phyloP scores from a whole-genome alignment of 2,113 vertebrate genomes.

The Ceyx margarethae region DNA sequence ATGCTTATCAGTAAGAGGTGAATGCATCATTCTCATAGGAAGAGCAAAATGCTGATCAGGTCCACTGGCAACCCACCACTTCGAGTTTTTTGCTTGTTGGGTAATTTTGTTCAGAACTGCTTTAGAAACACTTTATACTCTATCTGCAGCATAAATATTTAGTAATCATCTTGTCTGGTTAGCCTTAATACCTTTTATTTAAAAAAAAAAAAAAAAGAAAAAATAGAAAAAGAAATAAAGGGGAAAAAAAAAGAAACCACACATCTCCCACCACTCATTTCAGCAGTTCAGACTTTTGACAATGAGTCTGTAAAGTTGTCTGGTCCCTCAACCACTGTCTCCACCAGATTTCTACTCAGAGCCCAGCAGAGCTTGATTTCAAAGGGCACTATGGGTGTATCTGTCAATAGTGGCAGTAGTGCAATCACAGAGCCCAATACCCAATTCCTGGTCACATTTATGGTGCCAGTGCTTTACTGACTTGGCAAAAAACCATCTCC shows the following conservation, averaged over 20 bases:
- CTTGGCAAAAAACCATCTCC: background rate
- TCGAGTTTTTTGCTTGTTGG: background rate
- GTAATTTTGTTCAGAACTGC: background rate
- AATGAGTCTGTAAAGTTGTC: constrained; percentile 17
- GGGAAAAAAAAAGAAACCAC: background rate
- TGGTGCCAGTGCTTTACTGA: background rate
- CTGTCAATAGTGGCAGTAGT: constrained; percentile 2
- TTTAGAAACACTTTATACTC: background rate
- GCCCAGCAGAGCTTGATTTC: constrained; percentile 19
- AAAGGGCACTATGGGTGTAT: background rate
- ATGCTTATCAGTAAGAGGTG: background rate
- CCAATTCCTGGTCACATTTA: background rate
- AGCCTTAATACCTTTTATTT: constrained; percentile 3
- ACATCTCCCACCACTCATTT: background rate
- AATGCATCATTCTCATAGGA: background rate
- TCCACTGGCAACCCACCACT: background rate
- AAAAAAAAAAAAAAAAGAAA: no score
- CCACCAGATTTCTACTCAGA: constrained; percentile 39
- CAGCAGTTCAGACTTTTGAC: constrained; percentile 36
- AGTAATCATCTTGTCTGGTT: constrained; percentile 21
- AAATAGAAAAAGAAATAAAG: background rate
- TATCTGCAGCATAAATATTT: constrained; percentile 5
- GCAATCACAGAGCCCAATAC: background rate
- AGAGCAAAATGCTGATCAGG: background rate
- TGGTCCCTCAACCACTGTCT: constrained; percentile 23